Percentiles rank a stretch among this genome's conserved stretches.
phyloP scores from a whole-genome alignment of 2,888 invertebrate genomes.

The Lithophane semibrunnea region DNA sequence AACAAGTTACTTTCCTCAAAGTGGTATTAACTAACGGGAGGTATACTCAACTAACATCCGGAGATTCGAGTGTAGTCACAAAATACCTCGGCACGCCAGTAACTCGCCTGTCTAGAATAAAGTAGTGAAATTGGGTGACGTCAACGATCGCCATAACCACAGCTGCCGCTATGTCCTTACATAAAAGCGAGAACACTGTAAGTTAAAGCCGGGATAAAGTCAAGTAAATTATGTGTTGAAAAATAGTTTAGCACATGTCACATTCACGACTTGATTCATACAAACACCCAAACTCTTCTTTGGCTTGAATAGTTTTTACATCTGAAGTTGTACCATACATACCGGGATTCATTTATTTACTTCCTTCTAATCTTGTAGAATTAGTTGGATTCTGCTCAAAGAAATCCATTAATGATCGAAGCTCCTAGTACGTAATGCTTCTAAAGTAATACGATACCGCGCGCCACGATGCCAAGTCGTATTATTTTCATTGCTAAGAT shows the following conservation, averaged over 20 bases:
- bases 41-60: constrained; percentile 32
- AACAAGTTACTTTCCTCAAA: constrained; percentile 46
- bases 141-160: constrained; percentile 48
- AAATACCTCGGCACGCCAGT: constrained; percentile 32
- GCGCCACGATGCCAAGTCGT: constrained; percentile 70
- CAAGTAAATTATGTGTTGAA: constrained; percentile 38
- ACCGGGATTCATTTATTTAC: constrained; percentile 1
- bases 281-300: constrained; percentile 4
- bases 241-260: constrained; percentile 32
- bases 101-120: constrained; percentile 43
- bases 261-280: constrained; percentile 25
- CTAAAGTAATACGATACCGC: constrained; percentile 63
- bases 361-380: constrained; percentile 8
- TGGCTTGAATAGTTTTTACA: background rate
- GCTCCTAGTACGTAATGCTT: constrained; percentile 56
- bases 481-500: constrained; percentile 68
- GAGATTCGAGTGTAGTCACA: constrained; percentile 35
- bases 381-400: constrained; percentile 24
- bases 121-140: constrained; percentile 46
- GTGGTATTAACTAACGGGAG: constrained; percentile 34
- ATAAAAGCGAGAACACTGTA: constrained; percentile 47
- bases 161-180: constrained; percentile 35
- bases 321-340: background rate
- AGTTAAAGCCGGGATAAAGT: constrained; percentile 44
- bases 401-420: constrained; percentile 55